Evolutionary conservation across 2,888 invertebrate genomes (phyloP).

Genomic region (Coleophora flavipennella): DNA sequence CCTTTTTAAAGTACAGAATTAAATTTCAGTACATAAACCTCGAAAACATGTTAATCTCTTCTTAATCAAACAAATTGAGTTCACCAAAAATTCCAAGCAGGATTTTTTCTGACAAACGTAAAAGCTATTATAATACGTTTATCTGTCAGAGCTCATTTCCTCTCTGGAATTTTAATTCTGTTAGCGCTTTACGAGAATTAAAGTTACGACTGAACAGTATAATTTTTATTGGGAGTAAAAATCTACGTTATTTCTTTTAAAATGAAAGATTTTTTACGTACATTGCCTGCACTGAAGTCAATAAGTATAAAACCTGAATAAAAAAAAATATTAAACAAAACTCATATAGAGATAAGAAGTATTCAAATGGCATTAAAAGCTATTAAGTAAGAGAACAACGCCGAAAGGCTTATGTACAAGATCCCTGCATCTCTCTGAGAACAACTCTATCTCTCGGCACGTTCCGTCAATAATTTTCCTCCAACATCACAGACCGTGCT

Average conservation of each 20-base stretch:
- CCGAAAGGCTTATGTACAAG: conserved; percentile 32
- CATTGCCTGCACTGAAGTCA: conserved; percentile 5
- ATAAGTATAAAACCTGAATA: conserved; percentile 20
- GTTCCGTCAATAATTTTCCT: conserved; percentile 68
- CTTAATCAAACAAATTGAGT: conserved; percentile 7
- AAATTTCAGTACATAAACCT: too few relatives aligned
- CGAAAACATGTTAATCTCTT: neutral
- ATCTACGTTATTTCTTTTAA: conserved; percentile 27
- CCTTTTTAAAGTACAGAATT: too few relatives aligned
- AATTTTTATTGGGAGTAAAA: conserved; percentile 47
- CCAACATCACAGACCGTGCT: conserved; percentile 62
- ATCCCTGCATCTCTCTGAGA: conserved; percentile 32
- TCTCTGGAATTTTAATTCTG: conserved; percentile 57
- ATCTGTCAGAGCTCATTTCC: conserved; percentile 53
- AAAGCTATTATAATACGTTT: conserved; percentile 46
- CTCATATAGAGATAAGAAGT: conserved; percentile 14
- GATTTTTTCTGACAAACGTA: conserved; percentile 34
- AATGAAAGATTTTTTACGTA: conserved; percentile 27
- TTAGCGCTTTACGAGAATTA: conserved; percentile 49
- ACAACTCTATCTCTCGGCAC: conserved; percentile 54
- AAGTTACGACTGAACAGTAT: conserved; percentile 52
- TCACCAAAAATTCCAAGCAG: conserved; percentile 13
- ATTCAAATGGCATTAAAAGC: conserved; percentile 29
- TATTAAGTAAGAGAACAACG: conserved; percentile 33
- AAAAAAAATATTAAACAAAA: conserved; percentile 26